phyloP scores from a whole-genome alignment of 2,797 vertebrate genomes.

The Staurois parvus region DNA sequence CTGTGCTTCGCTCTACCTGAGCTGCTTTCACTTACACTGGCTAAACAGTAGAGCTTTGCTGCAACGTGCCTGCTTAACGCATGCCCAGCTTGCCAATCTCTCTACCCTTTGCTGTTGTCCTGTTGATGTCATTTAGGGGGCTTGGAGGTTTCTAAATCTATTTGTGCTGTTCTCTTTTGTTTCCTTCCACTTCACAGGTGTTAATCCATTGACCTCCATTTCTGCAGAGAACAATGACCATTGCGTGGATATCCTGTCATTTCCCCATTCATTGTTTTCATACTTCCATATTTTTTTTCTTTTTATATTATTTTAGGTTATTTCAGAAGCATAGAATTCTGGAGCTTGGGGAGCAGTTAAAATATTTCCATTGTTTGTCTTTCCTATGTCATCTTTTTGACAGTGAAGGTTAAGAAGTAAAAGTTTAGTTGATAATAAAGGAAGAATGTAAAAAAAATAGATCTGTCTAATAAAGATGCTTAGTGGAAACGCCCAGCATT shows the following conservation, averaged over 20 bases:
- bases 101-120: neutral
- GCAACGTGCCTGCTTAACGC: slow-evolving; percentile 16
- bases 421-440: neutral
- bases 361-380: slow-evolving; percentile 1
- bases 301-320: slow-evolving; percentile 26
- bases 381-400: slow-evolving; percentile 16
- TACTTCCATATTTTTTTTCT: slow-evolving; percentile 41
- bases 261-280: slow-evolving; percentile 52
- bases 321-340: slow-evolving; percentile 2
- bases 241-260: slow-evolving; percentile 55
- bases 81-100: slow-evolving; percentile 47
- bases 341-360: slow-evolving; percentile 41
- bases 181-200: slow-evolving; percentile 55
- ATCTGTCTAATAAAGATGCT: neutral
- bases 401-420: neutral
- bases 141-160: slow-evolving; percentile 27
- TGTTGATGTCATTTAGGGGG: slow-evolving; percentile 14
- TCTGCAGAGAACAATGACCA: slow-evolving; percentile 56
- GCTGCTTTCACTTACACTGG: neutral
- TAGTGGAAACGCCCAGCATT: neutral
- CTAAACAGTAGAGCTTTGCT: slow-evolving; percentile 1
- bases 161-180: slow-evolving; percentile 49
- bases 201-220: slow-evolving; percentile 59
- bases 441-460: neutral
- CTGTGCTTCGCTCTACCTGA: slow-evolving; percentile 58